Percentiles rank a stretch among this genome's conserved stretches.
phyloP scores from a whole-genome alignment of 2,113 vertebrate species.

The Coracopsis vasa region DNA sequence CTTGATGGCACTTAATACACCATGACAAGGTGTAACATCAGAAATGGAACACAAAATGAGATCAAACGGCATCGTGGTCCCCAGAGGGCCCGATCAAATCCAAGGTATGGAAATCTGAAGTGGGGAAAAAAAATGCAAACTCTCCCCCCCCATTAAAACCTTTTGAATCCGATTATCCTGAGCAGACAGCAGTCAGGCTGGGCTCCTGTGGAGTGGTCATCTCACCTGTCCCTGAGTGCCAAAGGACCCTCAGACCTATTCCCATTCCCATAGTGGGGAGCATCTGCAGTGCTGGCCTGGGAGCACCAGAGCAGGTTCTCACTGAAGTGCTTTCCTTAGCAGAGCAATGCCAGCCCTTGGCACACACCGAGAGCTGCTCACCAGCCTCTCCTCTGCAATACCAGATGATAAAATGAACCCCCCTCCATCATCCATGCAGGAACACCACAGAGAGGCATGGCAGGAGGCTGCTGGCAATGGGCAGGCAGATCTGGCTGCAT shows the following conservation, averaged over 20 bases:
- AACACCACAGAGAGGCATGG: not conserved
- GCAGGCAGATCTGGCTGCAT: not conserved
- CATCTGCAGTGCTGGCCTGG: rapidly evolving
- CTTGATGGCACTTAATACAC: slow-evolving; percentile 59
- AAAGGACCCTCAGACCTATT: not conserved
- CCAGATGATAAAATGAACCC: too few relatives aligned
- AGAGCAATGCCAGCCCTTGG: not conserved
- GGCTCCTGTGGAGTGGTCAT: not conserved
- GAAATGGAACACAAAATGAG: slow-evolving; percentile 58
- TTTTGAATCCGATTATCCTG: not conserved
- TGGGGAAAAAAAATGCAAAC: not conserved
- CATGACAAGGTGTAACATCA: slow-evolving; percentile 68
- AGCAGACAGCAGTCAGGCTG: not conserved
- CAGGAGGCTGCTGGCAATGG: not conserved
- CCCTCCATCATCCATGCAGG: not conserved
- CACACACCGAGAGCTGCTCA: rapidly evolving
- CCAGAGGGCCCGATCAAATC: slow-evolving; percentile 43
- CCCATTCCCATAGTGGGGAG: rapidly evolving
- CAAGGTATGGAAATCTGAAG: slow-evolving; percentile 20
- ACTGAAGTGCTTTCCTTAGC: rapidly evolving
- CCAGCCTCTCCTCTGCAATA: not conserved
- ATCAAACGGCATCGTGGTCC: slow-evolving; percentile 47
- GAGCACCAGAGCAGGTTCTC: not conserved
- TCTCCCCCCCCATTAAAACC: not conserved
- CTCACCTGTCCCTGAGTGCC: rapidly evolving